Conservation (phyloP, 2,797 vertebrate species). For the Ceyx erithaca region DNA sequence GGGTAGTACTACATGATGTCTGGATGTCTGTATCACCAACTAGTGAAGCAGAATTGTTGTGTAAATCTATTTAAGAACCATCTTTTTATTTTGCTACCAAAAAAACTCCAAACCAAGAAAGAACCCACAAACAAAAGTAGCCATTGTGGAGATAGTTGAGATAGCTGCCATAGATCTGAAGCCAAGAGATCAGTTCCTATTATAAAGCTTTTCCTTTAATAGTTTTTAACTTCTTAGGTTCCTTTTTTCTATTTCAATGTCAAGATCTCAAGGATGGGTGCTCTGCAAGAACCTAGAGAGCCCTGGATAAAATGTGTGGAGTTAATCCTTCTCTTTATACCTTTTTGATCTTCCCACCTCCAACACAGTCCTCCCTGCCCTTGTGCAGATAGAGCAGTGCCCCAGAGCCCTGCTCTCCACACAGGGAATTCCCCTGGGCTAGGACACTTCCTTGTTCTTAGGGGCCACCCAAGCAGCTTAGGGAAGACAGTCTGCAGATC, state of each 20-base stretch:
- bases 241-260: neutral
- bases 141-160: neutral
- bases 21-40: neutral
- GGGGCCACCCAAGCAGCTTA: conserved; percentile 51
- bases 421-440: neutral
- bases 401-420: neutral
- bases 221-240: neutral
- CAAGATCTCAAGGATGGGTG: neutral
- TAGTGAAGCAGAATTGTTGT: neutral
- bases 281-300: neutral
- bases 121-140: neutral
- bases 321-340: neutral
- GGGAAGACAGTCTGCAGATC: conserved; percentile 32
- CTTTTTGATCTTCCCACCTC: neutral
- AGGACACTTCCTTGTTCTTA: neutral
- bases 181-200: neutral
- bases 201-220: neutral
- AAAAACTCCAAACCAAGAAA: too few relatives aligned
- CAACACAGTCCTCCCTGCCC: neutral
- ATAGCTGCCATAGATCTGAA: neutral
- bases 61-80: neutral
- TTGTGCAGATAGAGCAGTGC: neutral
- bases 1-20: neutral
- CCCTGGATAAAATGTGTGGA: neutral
- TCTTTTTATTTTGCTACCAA: neutral